phyloP scores from a whole-genome alignment of 2,113 vertebrate genomes.

The Hippocampus guttulatus region DNA sequence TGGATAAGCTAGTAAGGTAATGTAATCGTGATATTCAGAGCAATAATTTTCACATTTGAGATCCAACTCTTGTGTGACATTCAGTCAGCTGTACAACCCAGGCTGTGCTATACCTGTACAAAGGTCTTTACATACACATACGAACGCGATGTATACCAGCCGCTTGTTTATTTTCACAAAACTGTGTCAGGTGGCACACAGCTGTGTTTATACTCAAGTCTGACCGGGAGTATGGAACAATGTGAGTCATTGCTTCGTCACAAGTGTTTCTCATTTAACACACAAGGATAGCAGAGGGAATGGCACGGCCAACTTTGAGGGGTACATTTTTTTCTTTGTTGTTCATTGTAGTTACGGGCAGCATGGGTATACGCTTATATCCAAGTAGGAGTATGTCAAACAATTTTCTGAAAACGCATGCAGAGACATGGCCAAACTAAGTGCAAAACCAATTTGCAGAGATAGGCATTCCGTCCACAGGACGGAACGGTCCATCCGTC shows the following conservation, averaged over 20 bases:
- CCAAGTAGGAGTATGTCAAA: neutral
- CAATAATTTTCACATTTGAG: neutral
- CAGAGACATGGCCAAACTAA: neutral
- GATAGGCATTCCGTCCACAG: no score
- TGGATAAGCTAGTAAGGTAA: neutral
- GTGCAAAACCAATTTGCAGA: neutral
- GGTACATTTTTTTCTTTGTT: neutral
- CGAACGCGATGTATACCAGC: neutral
- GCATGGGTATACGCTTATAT: neutral
- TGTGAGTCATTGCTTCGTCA: slow-evolving; percentile 13
- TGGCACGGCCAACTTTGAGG: slow-evolving; percentile 5
- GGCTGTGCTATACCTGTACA: neutral
- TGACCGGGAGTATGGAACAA: slow-evolving; percentile 12
- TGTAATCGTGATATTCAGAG: neutral
- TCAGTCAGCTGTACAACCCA: neutral
- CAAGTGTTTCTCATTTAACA: slow-evolving; percentile 8
- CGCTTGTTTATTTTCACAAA: slow-evolving; percentile 12
- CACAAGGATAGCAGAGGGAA: slow-evolving; percentile 3
- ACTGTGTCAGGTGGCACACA: slow-evolving; percentile 20
- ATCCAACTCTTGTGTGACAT: neutral
- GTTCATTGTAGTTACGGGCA: neutral
- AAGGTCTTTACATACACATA: neutral
- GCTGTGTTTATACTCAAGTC: slow-evolving; percentile 28
- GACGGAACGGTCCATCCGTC: no score
- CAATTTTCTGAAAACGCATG: neutral